Base-by-base conservation (phyloP, 2,888 invertebrate species). In the Labia minor region DNA sequence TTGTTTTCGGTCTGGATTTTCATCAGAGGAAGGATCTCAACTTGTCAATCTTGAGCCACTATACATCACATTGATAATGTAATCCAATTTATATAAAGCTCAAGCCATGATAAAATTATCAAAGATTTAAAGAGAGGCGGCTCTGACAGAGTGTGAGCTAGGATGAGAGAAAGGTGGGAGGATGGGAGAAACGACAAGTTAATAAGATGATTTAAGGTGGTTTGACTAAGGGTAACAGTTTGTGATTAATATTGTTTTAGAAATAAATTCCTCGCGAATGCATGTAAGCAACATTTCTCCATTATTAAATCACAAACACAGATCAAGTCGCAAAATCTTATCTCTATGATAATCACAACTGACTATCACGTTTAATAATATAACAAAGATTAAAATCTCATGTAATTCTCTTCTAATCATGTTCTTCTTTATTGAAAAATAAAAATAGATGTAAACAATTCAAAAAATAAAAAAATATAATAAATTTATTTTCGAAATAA, bases 21-120 rank as follows among this genome's bases (percentile, higher is more conserved):
- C n/a, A n/a, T n/a, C n/a, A n/a, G n/a, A n/a, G n/a, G 49, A 49
- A 2, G 2, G 49, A 49, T 49, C n/a, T 49, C 49, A n/a, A 49
- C 49, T n/a, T 49, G 49, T 49, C 49, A 49, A 49, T 49, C 49
- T 49, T 49, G n/a, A n/a, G 14, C n/a, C n/a, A n/a, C 49, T 49
- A 16, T 16, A 49, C 49, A 49, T 16, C 3, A 49, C 49, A 49
- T 49, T 49, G 14, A 49, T 49, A 49, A 49, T 49, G 49, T 49
- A 49, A 49, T 49, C 49, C 49, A 49, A n/a, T 49, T 49, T n/a
- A 8, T 14, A 49, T 49, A 49, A 16, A 49, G 49, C 16, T n/a
- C n/a, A 16, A 49, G 8, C n/a, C 16, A 3, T 49, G 49, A 49
- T 49, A 49, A 49, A 49, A 49, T 49, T 49, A 49, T 49, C 49